Conservation (phyloP, 2,888 invertebrate genomes). For the Leucophenga montana region DNA sequence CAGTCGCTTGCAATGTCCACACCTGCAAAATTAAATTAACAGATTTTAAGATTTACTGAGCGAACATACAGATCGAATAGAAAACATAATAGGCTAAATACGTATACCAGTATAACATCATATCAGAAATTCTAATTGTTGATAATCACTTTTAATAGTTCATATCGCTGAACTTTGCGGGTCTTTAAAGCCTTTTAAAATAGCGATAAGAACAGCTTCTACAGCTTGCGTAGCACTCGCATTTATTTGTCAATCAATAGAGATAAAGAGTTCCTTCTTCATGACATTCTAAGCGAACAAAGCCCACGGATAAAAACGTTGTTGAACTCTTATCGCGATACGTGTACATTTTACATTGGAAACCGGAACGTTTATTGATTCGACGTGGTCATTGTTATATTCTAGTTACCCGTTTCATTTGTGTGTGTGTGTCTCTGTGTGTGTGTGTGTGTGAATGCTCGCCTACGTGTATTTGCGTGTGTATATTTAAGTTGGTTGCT, state of each 20-base stretch:
- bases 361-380: neutral
- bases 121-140: neutral
- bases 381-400: neutral
- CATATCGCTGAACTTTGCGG: too few species aligned
- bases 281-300: neutral
- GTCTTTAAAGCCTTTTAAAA: too few species aligned
- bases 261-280: neutral
- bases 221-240: neutral
- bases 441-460: neutral
- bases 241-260: slow-evolving; percentile 8
- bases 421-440: neutral
- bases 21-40: slow-evolving; percentile 76
- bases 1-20: slow-evolving; percentile 87
- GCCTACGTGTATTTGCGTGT: neutral
- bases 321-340: slow-evolving; percentile 14
- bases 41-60: neutral
- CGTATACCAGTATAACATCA: too few species aligned
- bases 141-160: too few species aligned
- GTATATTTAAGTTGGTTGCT: neutral
- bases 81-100: too few species aligned
- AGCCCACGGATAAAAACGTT: neutral
- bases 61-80: neutral
- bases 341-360: slow-evolving; percentile 15
- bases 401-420: neutral
- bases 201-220: too few species aligned